Base-by-base conservation (phyloP, 2,888 invertebrate species). In the Eustalomyia histrio region DNA sequence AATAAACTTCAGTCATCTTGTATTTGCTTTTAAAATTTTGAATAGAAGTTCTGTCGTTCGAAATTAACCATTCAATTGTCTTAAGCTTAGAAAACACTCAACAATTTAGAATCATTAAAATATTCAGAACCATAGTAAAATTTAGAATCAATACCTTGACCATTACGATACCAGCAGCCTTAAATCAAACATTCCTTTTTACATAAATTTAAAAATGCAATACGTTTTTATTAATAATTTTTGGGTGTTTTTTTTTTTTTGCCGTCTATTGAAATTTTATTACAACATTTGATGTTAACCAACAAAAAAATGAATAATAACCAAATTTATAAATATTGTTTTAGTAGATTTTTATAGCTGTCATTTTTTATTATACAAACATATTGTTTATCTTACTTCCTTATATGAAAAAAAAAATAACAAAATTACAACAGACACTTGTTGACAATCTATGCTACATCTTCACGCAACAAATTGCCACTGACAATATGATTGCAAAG, bases 391-490 rank as follows among this genome's bases (percentile, higher is more conserved):
- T n/a, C 43, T 47, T n/a, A 47, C 43, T 47, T 47, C 43, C 43
- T 47, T 47, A 47, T 47, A 52, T 52, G 68, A 16, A 17, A 17
- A 14, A 52, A 60, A 29, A 67, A 53, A 47, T 18, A 29, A 67
- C 65, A 58, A 57, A 29, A 35, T 58, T 50, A 58, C 58, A 76
- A 58, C 76, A 33, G 69, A 61, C 78, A 78, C 72, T 78, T 78
- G 78, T 73, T 78, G 78, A 78, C 72, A 78, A 78, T 78, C 78
- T 73, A 65, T 76, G 71, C 72, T 76, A 69, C 71, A 76, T 78
- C 72, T 78, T 78, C 78, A 78, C 78, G 78, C 78, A 78, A 73
- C 72, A 78, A 78, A 78, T 78, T 78, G 61, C 72, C 60, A 72
- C 67, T 67, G 33, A 58, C 21, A 24, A 60, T 60, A 47, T 52